Conservation (phyloP, 2,888 invertebrate genomes). For the Troglohyphantes excavatus region DNA sequence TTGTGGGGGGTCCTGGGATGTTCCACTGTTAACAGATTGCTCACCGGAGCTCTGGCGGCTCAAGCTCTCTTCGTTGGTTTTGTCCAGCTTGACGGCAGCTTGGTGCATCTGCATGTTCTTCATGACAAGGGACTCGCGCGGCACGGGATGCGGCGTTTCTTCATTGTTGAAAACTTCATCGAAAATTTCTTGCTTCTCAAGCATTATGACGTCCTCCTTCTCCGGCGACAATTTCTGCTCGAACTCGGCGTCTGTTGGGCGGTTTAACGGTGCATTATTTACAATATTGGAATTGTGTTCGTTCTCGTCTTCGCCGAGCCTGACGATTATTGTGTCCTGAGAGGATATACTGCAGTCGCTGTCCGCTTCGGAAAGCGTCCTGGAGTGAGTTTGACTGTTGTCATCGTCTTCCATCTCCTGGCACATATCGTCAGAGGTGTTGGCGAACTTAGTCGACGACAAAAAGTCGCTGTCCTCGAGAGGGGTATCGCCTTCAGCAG, state of each 20-base stretch:
- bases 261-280: background rate
- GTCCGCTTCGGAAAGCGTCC: slow-evolving; percentile 73
- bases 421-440: background rate
- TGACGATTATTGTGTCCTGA: slow-evolving; percentile 80
- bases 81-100: slow-evolving; percentile 23
- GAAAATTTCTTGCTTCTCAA: slow-evolving; percentile 9
- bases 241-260: background rate
- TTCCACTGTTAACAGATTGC: slow-evolving; percentile 60
- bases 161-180: slow-evolving; percentile 60
- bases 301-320: slow-evolving; percentile 62
- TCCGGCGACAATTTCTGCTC: background rate
- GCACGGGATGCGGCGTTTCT: slow-evolving; percentile 43
- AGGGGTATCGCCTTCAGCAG: slow-evolving; percentile 37
- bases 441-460: slow-evolving; percentile 45
- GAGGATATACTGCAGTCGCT: slow-evolving; percentile 80
- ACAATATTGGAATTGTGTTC: background rate
- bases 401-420: slow-evolving; percentile 47
- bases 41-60: slow-evolving; percentile 73
- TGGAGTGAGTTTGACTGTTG: slow-evolving; percentile 53
- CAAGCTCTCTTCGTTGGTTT: slow-evolving; percentile 50
- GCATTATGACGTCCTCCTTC: background rate
- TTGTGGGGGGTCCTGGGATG: slow-evolving; percentile 60
- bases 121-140: slow-evolving; percentile 40
- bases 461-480: slow-evolving; percentile 51
- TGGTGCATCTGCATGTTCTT: slow-evolving; percentile 49